Evolutionary conservation across 2,113 vertebrate genomes (phyloP).

Genomic region (Chauna torquata): DNA sequence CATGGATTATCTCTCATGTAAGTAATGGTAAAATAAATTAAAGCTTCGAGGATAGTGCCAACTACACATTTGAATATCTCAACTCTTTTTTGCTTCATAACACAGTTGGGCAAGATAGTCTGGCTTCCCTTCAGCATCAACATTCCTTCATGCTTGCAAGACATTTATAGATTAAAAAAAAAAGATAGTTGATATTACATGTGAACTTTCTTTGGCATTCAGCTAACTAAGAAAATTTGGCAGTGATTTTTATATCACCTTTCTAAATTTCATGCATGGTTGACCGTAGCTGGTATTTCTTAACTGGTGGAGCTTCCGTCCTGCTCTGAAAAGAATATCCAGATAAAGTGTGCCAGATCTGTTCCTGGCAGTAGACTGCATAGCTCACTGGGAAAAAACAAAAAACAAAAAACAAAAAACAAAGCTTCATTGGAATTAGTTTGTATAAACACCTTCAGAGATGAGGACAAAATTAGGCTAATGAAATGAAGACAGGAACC

Average conservation of each 20-base stretch:
- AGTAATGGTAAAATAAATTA: slow-evolving; percentile 48
- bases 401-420: background rate
- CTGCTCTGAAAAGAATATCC: background rate
- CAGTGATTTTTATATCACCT: background rate
- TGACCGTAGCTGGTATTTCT: background rate
- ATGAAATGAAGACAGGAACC: background rate
- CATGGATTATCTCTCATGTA: slow-evolving; percentile 62
- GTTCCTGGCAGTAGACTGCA: background rate
- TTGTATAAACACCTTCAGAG: background rate
- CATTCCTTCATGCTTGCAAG: background rate
- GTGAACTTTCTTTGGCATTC: slow-evolving; percentile 8
- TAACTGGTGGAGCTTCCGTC: background rate
- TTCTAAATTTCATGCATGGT: background rate
- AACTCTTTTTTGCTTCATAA: background rate
- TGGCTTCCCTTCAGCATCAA: background rate
- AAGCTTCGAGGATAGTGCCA: background rate
- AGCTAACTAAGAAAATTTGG: background rate
- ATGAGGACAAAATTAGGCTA: background rate
- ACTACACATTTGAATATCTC: slow-evolving; percentile 15
- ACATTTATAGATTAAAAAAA: background rate
- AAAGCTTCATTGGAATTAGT: background rate
- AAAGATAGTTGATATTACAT: background rate
- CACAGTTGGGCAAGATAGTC: background rate
- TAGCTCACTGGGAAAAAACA: background rate
- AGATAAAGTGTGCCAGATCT: background rate